phyloP scores from a whole-genome alignment of 2,113 vertebrate species.

The Phocoena phocoena region DNA sequence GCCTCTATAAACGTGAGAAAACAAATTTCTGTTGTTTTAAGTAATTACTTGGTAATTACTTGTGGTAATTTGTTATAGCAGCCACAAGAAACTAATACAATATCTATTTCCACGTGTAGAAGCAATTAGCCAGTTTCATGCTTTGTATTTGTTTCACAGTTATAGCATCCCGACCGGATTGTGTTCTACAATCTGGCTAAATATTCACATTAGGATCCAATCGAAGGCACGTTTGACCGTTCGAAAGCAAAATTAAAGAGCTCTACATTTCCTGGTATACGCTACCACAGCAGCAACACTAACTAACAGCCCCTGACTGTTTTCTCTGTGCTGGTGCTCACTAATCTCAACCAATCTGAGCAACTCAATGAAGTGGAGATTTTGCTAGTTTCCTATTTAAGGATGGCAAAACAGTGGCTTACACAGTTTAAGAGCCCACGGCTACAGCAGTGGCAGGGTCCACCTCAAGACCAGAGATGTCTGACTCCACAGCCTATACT shows the following conservation, averaged over 20 bases:
- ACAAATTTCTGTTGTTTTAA: neutral
- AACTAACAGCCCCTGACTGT: neutral
- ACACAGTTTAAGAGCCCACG: neutral
- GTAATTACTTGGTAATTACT: too few species aligned
- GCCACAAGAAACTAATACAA: neutral
- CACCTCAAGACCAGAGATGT: neutral
- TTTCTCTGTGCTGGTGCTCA: neutral
- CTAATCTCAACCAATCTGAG: neutral
- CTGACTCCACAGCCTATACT: neutral
- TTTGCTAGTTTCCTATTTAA: neutral
- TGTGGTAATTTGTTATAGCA: neutral
- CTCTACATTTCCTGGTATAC: neutral
- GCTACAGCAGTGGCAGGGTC: neutral
- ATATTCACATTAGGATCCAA: neutral
- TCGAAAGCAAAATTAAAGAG: neutral
- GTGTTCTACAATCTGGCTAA: neutral
- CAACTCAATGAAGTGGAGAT: neutral
- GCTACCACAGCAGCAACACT: too few species aligned
- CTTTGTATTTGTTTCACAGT: neutral
- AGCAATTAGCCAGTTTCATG: neutral
- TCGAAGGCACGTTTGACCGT: neutral
- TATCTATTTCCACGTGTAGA: neutral
- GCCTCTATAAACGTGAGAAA: neutral
- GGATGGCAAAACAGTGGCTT: neutral
- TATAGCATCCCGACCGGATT: neutral